phyloP scores from a whole-genome alignment of 1,140 invertebrate species.

The Cyphomyrmex costatus region DNA sequence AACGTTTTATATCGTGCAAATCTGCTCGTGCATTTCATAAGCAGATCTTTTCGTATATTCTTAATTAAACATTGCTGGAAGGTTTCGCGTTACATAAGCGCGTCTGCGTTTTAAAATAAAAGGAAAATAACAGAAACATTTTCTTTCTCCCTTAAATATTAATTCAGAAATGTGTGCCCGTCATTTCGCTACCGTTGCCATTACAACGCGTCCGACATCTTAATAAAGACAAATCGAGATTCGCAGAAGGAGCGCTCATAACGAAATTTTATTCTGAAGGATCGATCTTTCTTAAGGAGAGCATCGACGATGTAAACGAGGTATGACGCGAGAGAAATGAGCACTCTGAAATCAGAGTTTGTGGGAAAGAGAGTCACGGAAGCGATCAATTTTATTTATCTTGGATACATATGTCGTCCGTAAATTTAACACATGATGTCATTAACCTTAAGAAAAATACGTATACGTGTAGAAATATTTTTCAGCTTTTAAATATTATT shows the following conservation, averaged over 20 bases:
- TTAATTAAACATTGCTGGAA: constrained; percentile 46
- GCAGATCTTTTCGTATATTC: constrained; percentile 31
- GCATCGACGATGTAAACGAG: constrained; percentile 69
- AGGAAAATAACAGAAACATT: constrained; percentile 48
- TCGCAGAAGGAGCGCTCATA: constrained; percentile 51
- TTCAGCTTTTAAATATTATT: not conserved
- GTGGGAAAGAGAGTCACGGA: constrained; percentile 30
- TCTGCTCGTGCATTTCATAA: not conserved
- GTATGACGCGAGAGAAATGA: constrained; percentile 67
- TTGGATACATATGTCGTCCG: constrained; percentile 27
- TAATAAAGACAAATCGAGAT: constrained; percentile 67
- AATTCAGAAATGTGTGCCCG: constrained; percentile 26
- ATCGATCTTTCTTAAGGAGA: constrained; percentile 67
- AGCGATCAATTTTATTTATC: constrained; percentile 62
- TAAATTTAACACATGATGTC: constrained; percentile 47
- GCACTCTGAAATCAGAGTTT: constrained; percentile 69
- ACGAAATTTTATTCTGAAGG: constrained; percentile 67
- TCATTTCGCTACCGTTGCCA: not conserved
- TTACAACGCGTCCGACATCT: constrained; percentile 35
- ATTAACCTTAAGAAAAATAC: constrained; percentile 15
- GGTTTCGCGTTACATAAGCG: constrained; percentile 6
- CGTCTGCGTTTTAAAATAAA: not conserved
- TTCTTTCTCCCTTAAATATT: constrained; percentile 33
- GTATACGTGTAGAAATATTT: not conserved
- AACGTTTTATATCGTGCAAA: constrained; percentile 14